phyloP scores from a whole-genome alignment of 2,888 invertebrate genomes.

The Lithosia quadra region DNA sequence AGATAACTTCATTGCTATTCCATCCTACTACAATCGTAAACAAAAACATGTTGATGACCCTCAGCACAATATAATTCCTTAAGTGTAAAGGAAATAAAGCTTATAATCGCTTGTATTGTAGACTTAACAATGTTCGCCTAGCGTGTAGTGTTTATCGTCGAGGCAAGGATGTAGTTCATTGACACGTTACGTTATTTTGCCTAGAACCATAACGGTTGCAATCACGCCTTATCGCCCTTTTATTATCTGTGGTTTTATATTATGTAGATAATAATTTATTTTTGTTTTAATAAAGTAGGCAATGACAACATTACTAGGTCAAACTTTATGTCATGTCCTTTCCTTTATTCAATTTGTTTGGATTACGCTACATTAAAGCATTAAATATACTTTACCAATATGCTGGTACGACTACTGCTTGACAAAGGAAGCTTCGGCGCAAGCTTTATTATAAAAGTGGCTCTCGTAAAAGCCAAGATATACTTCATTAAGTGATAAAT shows the following conservation, averaged over 20 bases:
- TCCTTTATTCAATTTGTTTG: too few relatives aligned
- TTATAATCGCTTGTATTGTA: constrained; percentile 3
- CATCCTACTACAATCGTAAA: constrained; percentile 16
- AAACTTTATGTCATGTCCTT: too few relatives aligned
- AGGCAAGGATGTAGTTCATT: constrained; percentile 38
- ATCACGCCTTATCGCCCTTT: constrained; percentile 11
- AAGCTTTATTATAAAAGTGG: too few relatives aligned
- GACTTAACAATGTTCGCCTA: neutral
- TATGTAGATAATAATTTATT: neutral
- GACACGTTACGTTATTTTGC: constrained; percentile 33
- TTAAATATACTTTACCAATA: too few relatives aligned
- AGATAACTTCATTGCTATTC: constrained; percentile 19
- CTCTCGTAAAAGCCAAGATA: too few relatives aligned
- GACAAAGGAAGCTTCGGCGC: too few relatives aligned
- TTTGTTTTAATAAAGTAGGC: neutral
- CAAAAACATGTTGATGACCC: constrained; percentile 10
- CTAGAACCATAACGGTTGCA: constrained; percentile 12
- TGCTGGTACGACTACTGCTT: too few relatives aligned
- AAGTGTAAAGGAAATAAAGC: neutral
- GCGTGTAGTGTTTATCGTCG: constrained; percentile 8
- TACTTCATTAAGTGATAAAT: too few relatives aligned
- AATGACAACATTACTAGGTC: neutral
- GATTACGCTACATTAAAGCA: too few relatives aligned
- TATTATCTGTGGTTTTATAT: constrained; percentile 18
- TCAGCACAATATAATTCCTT: constrained; percentile 2